Percentiles rank a stretch among this genome's conserved stretches.
These are phyloP conservation scores for Nematostella vectensis DNA, from an alignment of 92 coral and sea anemone genomes.

Conservation along the genomic window DNA sequence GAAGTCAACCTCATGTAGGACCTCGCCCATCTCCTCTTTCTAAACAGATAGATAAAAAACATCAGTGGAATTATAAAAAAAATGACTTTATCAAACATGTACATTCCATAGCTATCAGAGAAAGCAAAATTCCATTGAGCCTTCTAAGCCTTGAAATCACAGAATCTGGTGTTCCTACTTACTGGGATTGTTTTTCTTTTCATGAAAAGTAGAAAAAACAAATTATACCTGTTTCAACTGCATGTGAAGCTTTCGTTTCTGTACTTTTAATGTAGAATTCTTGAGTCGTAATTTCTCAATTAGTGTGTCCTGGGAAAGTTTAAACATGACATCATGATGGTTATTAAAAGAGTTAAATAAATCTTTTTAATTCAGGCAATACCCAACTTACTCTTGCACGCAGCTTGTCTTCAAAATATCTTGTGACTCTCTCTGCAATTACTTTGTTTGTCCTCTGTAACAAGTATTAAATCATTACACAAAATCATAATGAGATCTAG, in stretches of 20 bases:
- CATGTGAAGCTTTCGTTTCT: conserved; percentile 94
- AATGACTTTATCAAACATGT: background rate
- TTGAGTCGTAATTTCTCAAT: conserved; percentile 91
- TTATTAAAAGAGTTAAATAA: conserved; percentile 1
- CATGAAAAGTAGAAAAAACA: background rate
- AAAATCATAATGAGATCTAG: no score
- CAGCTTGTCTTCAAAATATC: conserved; percentile 97
- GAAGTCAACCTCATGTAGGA: conserved; percentile 95
- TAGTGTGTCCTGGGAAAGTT: conserved; percentile 61
- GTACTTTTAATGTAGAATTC: conserved; percentile 91
- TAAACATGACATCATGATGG: no score
- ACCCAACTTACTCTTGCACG: conserved; percentile 76
- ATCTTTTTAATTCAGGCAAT: no score
- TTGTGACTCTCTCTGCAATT: conserved; percentile 87
- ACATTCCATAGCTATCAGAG: background rate
- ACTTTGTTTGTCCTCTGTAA: conserved; percentile 90
- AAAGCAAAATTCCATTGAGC: background rate
- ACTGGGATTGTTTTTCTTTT: background rate
- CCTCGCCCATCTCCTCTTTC: conserved; percentile 99
- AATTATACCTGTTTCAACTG: conserved; percentile 92
- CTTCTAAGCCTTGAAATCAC: background rate
- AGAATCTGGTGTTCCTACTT: background rate
- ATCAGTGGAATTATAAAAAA: no score
- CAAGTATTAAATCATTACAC: no score
- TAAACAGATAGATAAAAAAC: conserved; percentile 2